phyloP scores from a whole-genome alignment of 2,888 invertebrate genomes.

The Beris morrisii region DNA sequence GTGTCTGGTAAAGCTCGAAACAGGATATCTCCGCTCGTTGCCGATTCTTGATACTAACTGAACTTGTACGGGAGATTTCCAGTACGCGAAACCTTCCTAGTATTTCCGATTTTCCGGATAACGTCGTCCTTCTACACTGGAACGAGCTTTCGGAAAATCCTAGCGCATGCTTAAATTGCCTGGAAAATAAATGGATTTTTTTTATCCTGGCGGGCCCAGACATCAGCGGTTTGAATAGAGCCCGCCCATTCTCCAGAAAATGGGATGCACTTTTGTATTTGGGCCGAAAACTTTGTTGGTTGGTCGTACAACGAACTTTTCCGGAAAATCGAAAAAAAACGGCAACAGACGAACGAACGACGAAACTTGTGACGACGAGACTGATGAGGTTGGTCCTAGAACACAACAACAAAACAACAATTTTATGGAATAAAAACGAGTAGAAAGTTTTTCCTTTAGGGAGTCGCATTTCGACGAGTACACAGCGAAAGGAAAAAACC shows the following conservation, averaged over 20 bases:
- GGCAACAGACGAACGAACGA: background rate
- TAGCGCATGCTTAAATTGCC: constrained; percentile 19
- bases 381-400: constrained; percentile 35
- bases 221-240: constrained; percentile 29
- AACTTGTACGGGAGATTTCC: too few species aligned
- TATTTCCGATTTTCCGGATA: too few species aligned
- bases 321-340: constrained; percentile 19
- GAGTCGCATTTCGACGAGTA: constrained; percentile 20
- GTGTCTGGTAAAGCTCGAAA: too few species aligned
- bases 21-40: too few species aligned
- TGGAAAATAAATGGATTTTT: too few species aligned
- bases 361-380: constrained; percentile 36
- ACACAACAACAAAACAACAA: constrained; percentile 19
- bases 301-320: constrained; percentile 36
- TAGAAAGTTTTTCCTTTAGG: constrained; percentile 18
- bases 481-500: constrained; percentile 12
- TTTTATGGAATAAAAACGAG: constrained; percentile 15
- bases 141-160: background rate
- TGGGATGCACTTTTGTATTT: constrained; percentile 40
- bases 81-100: too few species aligned
- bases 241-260: constrained; percentile 39
- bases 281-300: constrained; percentile 36
- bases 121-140: too few species aligned
- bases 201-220: constrained; percentile 1
- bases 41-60: too few species aligned